phyloP scores from a whole-genome alignment of 2,888 invertebrate genomes.

The Lumbricus terrestris region DNA sequence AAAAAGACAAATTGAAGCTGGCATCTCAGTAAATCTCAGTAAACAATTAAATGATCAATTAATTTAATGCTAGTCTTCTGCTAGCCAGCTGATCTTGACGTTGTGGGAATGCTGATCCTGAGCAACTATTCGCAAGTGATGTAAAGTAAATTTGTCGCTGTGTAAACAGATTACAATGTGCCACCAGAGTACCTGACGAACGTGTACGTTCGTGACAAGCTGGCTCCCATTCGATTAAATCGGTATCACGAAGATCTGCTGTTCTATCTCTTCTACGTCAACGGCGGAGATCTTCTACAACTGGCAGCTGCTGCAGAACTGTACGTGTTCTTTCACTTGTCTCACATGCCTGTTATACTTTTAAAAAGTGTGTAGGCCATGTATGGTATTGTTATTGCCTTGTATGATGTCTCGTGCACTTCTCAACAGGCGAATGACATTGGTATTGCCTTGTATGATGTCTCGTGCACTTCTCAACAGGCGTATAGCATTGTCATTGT shows the following conservation, averaged over 20 bases:
- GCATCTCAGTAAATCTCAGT: neutral
- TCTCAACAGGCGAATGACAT: too few species aligned
- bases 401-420: too few species aligned
- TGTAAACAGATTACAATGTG: slow-evolving; percentile 80
- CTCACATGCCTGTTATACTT: neutral
- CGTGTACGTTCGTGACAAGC: slow-evolving; percentile 76
- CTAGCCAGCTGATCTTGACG: neutral
- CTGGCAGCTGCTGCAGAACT: slow-evolving; percentile 93
- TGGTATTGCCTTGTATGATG: neutral
- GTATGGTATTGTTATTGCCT: neutral
- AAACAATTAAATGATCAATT: neutral
- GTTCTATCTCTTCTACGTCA: slow-evolving; percentile 99
- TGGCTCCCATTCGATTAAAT: slow-evolving; percentile 88
- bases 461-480: too few species aligned
- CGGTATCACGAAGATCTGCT: slow-evolving; percentile 97
- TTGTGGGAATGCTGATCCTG: neutral
- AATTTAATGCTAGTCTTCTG: neutral
- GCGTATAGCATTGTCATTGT: too few species aligned
- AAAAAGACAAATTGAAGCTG: too few species aligned
- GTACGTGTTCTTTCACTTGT: slow-evolving; percentile 65
- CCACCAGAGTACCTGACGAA: slow-evolving; percentile 98
- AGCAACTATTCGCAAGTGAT: neutral
- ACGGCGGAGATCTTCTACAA: slow-evolving; percentile 96
- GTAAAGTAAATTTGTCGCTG: neutral
- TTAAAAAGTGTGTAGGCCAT: too few species aligned